These are phyloP conservation scores for Liasis olivaceus DNA, from an alignment of 2,797 vertebrate genomes.

Conservation along the genomic window DNA sequence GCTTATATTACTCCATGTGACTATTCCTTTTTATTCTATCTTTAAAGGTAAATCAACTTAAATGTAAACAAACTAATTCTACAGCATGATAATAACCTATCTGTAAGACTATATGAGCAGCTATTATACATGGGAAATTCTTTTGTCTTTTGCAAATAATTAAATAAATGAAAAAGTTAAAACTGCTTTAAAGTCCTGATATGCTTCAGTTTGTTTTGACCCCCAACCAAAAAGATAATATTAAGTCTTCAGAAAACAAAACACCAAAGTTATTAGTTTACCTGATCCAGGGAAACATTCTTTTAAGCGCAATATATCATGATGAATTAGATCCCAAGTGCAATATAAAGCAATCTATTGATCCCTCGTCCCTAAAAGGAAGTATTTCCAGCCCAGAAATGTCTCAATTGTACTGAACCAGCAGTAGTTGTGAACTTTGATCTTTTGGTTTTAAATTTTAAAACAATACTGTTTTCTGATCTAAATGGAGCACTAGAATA, in stretches of 20 bases:
- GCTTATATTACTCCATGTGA: neutral
- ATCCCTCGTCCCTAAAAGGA: neutral
- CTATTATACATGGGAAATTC: neutral
- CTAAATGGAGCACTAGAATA: neutral
- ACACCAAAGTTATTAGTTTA: neutral
- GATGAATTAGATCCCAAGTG: neutral
- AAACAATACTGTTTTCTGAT: neutral
- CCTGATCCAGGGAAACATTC: neutral
- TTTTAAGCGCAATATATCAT: neutral
- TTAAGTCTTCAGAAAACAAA: neutral
- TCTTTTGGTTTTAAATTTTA: neutral
- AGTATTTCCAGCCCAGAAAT: neutral
- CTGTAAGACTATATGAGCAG: neutral
- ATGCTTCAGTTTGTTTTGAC: neutral
- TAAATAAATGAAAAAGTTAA: neutral
- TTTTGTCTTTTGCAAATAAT: neutral
- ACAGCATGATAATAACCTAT: neutral
- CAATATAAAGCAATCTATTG: neutral
- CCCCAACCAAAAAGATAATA: neutral
- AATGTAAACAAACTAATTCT: neutral
- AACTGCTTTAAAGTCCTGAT: neutral
- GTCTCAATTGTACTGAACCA: neutral
- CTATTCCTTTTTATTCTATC: neutral
- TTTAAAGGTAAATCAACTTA: neutral
- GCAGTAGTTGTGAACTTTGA: neutral